Conservation (phyloP, 2,113 vertebrate genomes). For the Vanacampus margaritifer region DNA sequence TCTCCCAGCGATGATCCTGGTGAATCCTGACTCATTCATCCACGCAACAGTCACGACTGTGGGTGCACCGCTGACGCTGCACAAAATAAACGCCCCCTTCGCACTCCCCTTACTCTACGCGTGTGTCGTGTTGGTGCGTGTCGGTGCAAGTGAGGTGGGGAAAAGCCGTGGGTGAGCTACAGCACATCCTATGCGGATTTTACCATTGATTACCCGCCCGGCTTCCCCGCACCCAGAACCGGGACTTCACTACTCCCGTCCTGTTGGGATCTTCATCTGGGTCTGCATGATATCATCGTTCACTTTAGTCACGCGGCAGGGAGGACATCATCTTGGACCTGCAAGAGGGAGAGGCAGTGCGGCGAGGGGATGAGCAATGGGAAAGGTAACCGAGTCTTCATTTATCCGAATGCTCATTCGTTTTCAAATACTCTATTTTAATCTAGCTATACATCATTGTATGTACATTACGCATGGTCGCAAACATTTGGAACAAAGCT, state of each 20-base stretch:
- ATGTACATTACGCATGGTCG: neutral
- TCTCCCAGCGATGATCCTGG: neutral
- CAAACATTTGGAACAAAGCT: neutral
- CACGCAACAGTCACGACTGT: constrained; percentile 2
- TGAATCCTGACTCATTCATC: constrained; percentile 15
- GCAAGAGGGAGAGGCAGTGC: constrained; percentile 26
- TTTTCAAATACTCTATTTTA: too few species aligned
- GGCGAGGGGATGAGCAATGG: constrained; percentile 48
- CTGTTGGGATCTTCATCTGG: neutral
- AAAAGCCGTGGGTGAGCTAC: constrained; percentile 43
- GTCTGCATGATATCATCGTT: neutral
- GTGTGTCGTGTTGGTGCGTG: constrained; percentile 24
- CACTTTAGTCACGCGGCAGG: constrained; percentile 1
- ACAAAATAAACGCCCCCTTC: constrained; percentile 28
- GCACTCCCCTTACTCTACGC: constrained; percentile 31
- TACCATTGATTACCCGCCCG: constrained; percentile 29
- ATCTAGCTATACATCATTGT: neutral
- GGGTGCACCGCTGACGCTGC: constrained; percentile 37
- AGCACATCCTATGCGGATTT: constrained; percentile 63
- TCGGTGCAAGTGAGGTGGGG: constrained; percentile 24
- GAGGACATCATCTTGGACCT: constrained; percentile 12
- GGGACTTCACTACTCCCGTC: constrained; percentile 8
- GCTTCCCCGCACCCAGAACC: constrained; percentile 25
- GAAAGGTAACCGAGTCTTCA: constrained; percentile 36
- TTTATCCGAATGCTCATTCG: neutral